Conservation (phyloP, 2,888 invertebrate species). For the Ditula angustiorana region DNA sequence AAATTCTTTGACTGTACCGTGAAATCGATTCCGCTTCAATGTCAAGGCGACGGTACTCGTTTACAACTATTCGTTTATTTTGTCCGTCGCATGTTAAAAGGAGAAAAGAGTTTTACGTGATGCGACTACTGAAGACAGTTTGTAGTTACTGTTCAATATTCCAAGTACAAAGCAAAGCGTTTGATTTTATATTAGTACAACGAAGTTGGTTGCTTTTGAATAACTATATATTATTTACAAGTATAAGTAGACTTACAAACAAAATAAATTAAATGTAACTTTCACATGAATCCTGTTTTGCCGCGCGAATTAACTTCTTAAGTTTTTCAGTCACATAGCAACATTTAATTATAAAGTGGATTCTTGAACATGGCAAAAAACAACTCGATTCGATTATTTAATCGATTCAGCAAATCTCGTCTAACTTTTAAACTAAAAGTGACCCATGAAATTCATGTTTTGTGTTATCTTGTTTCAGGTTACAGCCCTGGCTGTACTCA, state of each 20-base stretch:
- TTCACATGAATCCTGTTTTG: not conserved
- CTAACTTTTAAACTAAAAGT: conserved; percentile 18
- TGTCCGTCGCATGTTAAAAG: conserved; percentile 20
- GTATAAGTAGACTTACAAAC: no score
- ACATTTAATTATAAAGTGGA: conserved; percentile 2
- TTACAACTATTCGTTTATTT: conserved; percentile 22
- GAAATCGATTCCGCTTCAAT: conserved; percentile 36
- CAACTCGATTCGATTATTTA: not conserved
- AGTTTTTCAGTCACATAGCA: not conserved
- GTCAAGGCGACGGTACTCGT: conserved; percentile 24
- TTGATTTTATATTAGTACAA: not conserved
- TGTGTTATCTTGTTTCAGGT: conserved; percentile 79
- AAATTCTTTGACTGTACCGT: no score
- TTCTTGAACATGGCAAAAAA: conserved; percentile 7
- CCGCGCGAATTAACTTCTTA: not conserved
- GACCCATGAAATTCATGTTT: conserved; percentile 34
- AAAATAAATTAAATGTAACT: no score
- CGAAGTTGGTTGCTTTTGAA: no score
- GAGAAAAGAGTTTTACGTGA: conserved; percentile 34
- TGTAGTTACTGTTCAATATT: not conserved
- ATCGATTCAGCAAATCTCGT: not conserved
- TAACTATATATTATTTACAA: no score
- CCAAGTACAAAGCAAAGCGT: not conserved
- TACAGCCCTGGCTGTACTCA: conserved; percentile 84
- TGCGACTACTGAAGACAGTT: conserved; percentile 2